Base-by-base conservation (phyloP, 1,140 invertebrate genomes). In the Drosophila tsacasi region DNA sequence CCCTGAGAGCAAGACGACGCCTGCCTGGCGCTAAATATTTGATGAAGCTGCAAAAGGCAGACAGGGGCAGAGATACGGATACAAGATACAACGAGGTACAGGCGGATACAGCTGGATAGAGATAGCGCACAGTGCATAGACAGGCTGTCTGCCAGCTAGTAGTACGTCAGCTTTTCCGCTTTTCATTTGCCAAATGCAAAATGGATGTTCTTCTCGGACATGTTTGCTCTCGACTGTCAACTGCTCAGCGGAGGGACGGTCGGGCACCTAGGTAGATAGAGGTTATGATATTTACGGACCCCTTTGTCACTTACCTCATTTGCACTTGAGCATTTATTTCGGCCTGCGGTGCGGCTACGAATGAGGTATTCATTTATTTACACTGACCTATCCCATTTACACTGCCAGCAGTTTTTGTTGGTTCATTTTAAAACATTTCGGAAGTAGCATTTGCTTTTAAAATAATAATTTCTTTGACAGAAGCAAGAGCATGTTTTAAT, bases 1-100 rank as follows among this genome's bases (percentile, higher is more conserved):
- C 37, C 39, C 23, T 5, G 63, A 75, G 52, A 50, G 46, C 17
- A 58, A 66, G 75, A 68, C 74, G 75, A 68, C 75, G 75, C 75
- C 75, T 54, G 69, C 27, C 75, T 81, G 84, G 81, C 81, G 81
- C 78, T 89, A 89, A 89, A 89, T 89, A 89, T 89, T 89, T 89
- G 85, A 89, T 89, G 85, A 90, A 79, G 84, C 85, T 84, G 69
- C 76, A 67, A 42, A 32, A 68, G 74, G 55, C 74, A 66, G 75
- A 76, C 63, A 55, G 65, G 30, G 63, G 15, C 54, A 52, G 30
- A 69, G 61, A 68, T 65, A 82, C 65, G 54, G 54, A 61, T 49
- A 80, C 39, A 40, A 64, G 23, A 73, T 32, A 60, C 62, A 67
- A 69, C 35, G 42, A 65, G 57, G 30, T 65, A 60, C 49, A 59